These are phyloP conservation scores for Dasyornis broadbenti DNA, from an alignment of 2,113 vertebrate genomes.

Conservation along the genomic window DNA sequence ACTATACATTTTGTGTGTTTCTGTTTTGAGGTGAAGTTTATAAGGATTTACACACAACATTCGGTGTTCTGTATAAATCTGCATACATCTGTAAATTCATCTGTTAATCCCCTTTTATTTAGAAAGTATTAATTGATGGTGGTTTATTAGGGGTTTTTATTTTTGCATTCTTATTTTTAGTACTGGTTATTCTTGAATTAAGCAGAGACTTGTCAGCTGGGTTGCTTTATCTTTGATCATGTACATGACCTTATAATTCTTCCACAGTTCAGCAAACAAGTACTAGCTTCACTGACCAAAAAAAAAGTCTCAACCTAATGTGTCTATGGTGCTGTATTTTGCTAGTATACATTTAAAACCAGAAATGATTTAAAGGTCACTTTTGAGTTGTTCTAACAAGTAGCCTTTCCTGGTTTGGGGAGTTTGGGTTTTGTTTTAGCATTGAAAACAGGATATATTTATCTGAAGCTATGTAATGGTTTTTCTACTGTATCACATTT, in stretches of 20 bases:
- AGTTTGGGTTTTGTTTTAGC: constrained; percentile 42
- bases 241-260: constrained; percentile 62
- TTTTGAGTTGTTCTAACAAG: constrained; percentile 59
- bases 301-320: constrained; percentile 56
- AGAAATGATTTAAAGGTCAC: constrained; percentile 58
- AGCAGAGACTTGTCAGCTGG: constrained; percentile 71
- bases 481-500: constrained; percentile 63
- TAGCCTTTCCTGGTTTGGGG: constrained; percentile 58
- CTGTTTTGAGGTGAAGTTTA: constrained; percentile 63
- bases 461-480: constrained; percentile 45
- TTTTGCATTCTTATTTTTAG: constrained; percentile 45
- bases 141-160: constrained; percentile 27
- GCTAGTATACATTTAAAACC: constrained; percentile 64
- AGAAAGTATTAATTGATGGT: constrained; percentile 45
- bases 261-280: constrained; percentile 74
- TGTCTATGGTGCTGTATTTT: constrained; percentile 75
- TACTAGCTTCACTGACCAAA: constrained; percentile 76
- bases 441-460: constrained; percentile 65
- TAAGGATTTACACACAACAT: constrained; percentile 72
- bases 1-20: constrained; percentile 71
- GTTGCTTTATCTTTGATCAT: constrained; percentile 70
- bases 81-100: constrained; percentile 64
- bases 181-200: constrained; percentile 74
- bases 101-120: constrained; percentile 54
- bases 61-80: constrained; percentile 73